These are phyloP conservation scores for Cheilosia variabilis DNA, from an alignment of 2,888 invertebrate species.

Conservation along the genomic window DNA sequence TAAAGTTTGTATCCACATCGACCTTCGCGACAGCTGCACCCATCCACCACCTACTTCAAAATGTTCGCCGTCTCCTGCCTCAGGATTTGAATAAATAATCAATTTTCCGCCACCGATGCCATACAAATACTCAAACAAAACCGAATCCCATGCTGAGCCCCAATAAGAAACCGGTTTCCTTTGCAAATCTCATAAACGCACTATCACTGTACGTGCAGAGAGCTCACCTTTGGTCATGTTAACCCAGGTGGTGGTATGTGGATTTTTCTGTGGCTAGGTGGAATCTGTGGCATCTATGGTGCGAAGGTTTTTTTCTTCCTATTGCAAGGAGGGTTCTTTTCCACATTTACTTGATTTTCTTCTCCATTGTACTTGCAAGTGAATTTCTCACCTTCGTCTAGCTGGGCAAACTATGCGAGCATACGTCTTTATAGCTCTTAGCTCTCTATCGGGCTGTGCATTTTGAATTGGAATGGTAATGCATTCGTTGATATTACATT, in stretches of 20 bases:
- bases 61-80: not conserved
- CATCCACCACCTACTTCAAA: not conserved
- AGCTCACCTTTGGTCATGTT: constrained; percentile 64
- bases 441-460: not conserved
- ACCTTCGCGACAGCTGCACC: not conserved
- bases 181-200: constrained; percentile 34
- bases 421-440: not conserved
- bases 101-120: not conserved
- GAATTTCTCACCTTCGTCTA: constrained; percentile 29
- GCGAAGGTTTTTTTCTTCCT: constrained; percentile 13
- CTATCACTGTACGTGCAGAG: constrained; percentile 34
- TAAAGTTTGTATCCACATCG: too few species aligned
- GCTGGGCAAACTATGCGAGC: not conserved
- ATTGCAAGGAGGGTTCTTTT: constrained; percentile 15
- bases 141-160: not conserved
- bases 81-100: not conserved
- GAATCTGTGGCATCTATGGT: constrained; percentile 43
- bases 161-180: constrained; percentile 40
- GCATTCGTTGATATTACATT: constrained; percentile 58
- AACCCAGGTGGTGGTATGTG: constrained; percentile 72
- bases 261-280: constrained; percentile 36
- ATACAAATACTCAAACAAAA: not conserved
- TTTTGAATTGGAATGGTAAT: constrained; percentile 35
- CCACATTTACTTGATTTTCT: constrained; percentile 31
- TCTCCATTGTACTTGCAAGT: not conserved